Base-by-base conservation (phyloP, 92 coral and sea anemone species). In the Zoanthus gigantus region DNA sequence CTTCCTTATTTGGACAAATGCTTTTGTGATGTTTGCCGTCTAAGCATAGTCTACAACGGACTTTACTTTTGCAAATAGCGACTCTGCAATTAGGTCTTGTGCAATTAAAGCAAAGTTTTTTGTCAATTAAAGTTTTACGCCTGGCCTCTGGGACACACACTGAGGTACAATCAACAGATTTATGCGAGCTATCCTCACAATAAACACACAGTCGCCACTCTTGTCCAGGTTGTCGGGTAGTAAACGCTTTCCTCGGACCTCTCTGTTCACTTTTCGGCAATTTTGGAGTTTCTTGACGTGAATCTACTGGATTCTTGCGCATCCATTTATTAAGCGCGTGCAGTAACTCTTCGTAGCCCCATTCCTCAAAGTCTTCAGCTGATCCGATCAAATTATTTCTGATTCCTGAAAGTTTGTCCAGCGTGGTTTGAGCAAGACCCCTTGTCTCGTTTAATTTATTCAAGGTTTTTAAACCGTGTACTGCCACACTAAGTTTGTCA, bases 351-450 rank as follows among this genome's bases (percentile, higher is more conserved):
- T 18, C 80, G 31, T 52, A 76, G 2, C 80, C 66, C 80, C 80
- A 76, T 29, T 76, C 66, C 3, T 74, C 61, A 10, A 74, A 74
- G 12, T 74, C 16, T 47, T 74, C 79, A 5, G 11, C 10, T 5
- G 6, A 23, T 53, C 80, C 66, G 11, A 48, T 76, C n/a, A 76
- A 30, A 9, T 76, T 57, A 2, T 76, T 52, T 9, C n/a, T 8
- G 42, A 76, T 76, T 0, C 65, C 80, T 45, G 57, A 30, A 7
- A 76, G 66, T 76, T 76, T 76, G 1, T 76, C 80, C 6, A 76
- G 80, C 7, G 65, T 76, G 11, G 66, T 52, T 31, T 76, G 80
- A 5, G 80, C 80, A 2, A 76, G 3, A 0, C 80, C 80, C 56
- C 42, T 76, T 32, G 56, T 18, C 5, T 76, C 65, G 0, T 50